These are phyloP conservation scores for Eriocheir sinensis DNA, from an alignment of 1,140 invertebrate genomes.

Conservation along the genomic window DNA sequence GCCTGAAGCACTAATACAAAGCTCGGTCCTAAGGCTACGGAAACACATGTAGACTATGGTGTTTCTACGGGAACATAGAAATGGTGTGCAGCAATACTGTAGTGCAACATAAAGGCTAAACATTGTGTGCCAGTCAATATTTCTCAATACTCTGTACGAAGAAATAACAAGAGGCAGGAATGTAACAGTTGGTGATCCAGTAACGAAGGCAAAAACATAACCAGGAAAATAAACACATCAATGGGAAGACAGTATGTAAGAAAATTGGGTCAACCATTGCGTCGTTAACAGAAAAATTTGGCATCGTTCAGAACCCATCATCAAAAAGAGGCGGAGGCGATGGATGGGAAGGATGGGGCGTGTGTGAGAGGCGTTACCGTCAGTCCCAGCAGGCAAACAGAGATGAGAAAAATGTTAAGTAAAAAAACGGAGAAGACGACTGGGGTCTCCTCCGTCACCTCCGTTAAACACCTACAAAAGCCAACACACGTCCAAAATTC, in stretches of 20 bases:
- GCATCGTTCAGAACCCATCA: constrained; percentile 50
- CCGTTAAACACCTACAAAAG: constrained; percentile 57
- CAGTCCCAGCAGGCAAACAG: constrained; percentile 71
- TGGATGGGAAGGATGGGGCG: constrained; percentile 59
- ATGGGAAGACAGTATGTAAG: constrained; percentile 33
- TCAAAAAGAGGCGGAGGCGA: constrained; percentile 51
- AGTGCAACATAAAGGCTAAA: constrained; percentile 56
- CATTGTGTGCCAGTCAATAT: constrained; percentile 56
- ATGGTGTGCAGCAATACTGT: not conserved
- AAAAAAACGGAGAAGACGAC: constrained; percentile 61
- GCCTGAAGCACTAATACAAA: constrained; percentile 61
- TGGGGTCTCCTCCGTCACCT: constrained; percentile 9
- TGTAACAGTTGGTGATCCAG: constrained; percentile 18
- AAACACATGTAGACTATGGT: constrained; percentile 50
- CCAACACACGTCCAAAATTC: not conserved
- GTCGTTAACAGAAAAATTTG: constrained; percentile 62
- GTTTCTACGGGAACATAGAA: constrained; percentile 49
- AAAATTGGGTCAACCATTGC: constrained; percentile 49
- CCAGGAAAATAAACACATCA: constrained; percentile 35
- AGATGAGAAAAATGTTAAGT: constrained; percentile 71
- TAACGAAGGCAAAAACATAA: constrained; percentile 36
- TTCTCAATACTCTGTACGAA: constrained; percentile 60
- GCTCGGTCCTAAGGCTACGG: constrained; percentile 21
- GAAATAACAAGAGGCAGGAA: constrained; percentile 30
- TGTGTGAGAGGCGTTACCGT: constrained; percentile 70